Base-by-base conservation (phyloP, 2,113 vertebrate species). In the Columba livia region DNA sequence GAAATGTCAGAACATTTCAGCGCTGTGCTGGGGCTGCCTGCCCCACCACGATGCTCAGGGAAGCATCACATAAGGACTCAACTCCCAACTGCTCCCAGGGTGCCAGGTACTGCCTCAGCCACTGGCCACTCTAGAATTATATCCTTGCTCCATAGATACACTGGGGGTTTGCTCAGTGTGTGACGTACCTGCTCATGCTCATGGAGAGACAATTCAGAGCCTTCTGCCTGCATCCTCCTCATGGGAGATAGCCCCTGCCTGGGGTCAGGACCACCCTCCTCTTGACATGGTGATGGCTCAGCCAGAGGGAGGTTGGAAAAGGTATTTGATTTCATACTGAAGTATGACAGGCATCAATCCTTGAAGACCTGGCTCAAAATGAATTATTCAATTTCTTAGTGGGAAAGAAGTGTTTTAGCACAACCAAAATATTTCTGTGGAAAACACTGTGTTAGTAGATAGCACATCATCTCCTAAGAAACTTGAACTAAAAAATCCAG, bases 11-110 rank as follows among this genome's bases (percentile, higher is more conserved):
- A 83, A 26, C 12, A 24, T 75, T 48, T 57, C 38, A 90, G 17
- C 23, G 11, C 28, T 57, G 20, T 2, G 1, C 11, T 72, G 48
- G 48, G 14, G 12, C 10, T 57, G n/a, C n/a, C 54, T 79, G 36
- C 17, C 24, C n/a, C 38, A 26, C 50, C 23, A 23, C 2, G 0
- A 11, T 24, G 23, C n/a, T 60, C 48, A 24, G 21, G 25, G 61
- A 61, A 29, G 31, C 29, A 11, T 47, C 32, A 6, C 3, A 20
- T n/a, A 36, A 64, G 29, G 19, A 47, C 13, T 36, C 23, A 51
- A n/a, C 7, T 62, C 23, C 26, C 40, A 38, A 1, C 2, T 8
- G 7, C 48, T 51, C 48, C 28, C 0, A 1, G 67, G 21, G 11
- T 44, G 23, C 38, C 18, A 42, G 60, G 42, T 48, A 57, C 11